A percentile compares a stretch with the other conserved stretches of the same genome.
Conservation (phyloP, 2,888 invertebrate genomes). For the Leptinotarsa rubiginosa region DNA sequence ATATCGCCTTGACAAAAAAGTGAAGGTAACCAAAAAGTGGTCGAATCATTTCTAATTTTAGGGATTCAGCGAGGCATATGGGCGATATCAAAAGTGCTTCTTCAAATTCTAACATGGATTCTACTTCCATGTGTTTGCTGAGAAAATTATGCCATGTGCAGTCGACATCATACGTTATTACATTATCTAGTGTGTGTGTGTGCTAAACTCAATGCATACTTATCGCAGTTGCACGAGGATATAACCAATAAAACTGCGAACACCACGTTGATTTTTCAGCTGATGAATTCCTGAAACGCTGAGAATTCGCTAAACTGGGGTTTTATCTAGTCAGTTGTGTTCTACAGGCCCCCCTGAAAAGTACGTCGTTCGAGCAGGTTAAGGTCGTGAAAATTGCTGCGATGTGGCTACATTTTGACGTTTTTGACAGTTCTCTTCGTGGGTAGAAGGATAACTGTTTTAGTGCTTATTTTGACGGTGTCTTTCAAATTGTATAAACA, state of each 20-base stretch:
- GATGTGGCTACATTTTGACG: no score
- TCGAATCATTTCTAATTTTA: conserved; percentile 15
- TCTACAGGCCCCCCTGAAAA: neutral
- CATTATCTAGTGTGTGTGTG: conserved; percentile 7
- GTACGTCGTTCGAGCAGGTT: no score
- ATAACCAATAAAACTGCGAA: conserved; percentile 5
- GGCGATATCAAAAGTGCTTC: neutral
- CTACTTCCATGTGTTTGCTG: conserved; percentile 14
- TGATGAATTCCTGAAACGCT: neutral
- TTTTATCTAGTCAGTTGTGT: neutral
- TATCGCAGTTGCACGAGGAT: conserved; percentile 8
- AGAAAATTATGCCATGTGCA: conserved; percentile 19
- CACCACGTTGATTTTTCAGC: neutral
- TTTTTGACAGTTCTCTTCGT: no score
- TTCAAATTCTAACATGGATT: neutral
- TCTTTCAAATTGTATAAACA: no score
- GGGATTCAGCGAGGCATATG: neutral
- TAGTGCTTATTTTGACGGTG: no score
- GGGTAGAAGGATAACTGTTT: no score
- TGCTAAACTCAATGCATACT: neutral
- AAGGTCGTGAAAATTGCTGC: no score
- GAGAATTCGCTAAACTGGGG: neutral
- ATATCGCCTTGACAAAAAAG: conserved; percentile 12
- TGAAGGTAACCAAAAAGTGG: conserved; percentile 12
- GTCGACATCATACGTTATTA: conserved; percentile 5